Conservation (phyloP, 2,797 vertebrate genomes). For the Sardinella longiceps region DNA sequence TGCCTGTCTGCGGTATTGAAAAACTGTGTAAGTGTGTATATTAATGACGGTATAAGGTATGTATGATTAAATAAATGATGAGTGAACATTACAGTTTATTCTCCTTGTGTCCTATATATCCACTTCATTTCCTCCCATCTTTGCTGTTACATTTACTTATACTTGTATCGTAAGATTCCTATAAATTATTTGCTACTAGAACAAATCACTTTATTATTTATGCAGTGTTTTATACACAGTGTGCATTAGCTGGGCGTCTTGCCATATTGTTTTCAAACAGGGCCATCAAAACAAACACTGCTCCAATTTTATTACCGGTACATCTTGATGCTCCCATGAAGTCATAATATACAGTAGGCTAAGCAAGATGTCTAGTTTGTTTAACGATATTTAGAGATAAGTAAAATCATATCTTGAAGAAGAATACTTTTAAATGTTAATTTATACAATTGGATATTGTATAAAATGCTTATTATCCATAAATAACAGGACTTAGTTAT, state of each 20-base stretch:
- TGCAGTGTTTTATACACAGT: neutral
- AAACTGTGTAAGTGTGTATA: neutral
- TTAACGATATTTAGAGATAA: neutral
- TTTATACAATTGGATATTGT: neutral
- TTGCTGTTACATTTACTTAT: neutral
- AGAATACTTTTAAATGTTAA: neutral
- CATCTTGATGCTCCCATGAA: neutral
- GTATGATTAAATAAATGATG: neutral
- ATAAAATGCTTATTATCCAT: neutral
- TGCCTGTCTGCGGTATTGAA: neutral
- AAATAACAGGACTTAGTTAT: neutral
- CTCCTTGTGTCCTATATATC: neutral
- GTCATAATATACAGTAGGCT: neutral
- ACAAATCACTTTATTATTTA: neutral
- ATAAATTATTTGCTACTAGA: conserved; percentile 15
- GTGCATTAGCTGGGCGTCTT: neutral
- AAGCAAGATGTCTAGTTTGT: too few species aligned
- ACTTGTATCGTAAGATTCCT: neutral
- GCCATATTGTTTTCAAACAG: neutral
- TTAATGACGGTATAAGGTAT: neutral
- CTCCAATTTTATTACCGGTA: neutral
- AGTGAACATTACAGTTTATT: neutral
- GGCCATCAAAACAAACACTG: neutral
- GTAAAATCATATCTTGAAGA: neutral
- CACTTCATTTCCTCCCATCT: neutral